These are phyloP conservation scores for Aleiodes testaceus DNA, from an alignment of 2,888 invertebrate genomes.

Conservation along the genomic window DNA sequence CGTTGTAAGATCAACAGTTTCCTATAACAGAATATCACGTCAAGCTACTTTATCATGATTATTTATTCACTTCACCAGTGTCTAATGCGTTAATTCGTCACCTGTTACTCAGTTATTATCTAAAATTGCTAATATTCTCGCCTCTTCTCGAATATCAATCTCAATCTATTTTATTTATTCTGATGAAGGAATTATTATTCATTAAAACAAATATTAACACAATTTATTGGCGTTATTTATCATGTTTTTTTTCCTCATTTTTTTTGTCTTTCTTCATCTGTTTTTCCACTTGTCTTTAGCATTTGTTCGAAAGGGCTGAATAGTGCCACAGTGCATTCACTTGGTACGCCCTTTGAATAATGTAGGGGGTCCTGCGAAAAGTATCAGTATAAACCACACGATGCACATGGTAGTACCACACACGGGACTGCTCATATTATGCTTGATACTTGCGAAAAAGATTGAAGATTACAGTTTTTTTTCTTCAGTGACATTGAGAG, in stretches of 20 bases:
- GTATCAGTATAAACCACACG: slow-evolving; percentile 62
- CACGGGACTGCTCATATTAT: slow-evolving; percentile 48
- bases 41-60: slow-evolving; percentile 56
- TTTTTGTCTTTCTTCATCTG: background rate
- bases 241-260: background rate
- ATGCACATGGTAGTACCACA: slow-evolving; percentile 36
- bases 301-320: background rate
- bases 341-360: slow-evolving; percentile 59
- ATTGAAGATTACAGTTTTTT: slow-evolving; percentile 60
- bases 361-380: slow-evolving; percentile 59
- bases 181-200: slow-evolving; percentile 19
- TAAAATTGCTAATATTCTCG: slow-evolving; percentile 24
- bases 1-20: slow-evolving; percentile 21
- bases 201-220: background rate
- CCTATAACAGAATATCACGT: slow-evolving; percentile 40
- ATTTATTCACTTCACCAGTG: slow-evolving; percentile 60
- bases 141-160: slow-evolving; percentile 24
- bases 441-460: slow-evolving; percentile 67
- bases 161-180: slow-evolving; percentile 18
- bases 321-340: slow-evolving; percentile 29
- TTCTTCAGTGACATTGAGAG: too few relatives aligned
- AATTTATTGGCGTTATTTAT: background rate
- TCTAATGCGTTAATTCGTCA: slow-evolving; percentile 54
- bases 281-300: too few relatives aligned
- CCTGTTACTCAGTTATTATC: slow-evolving; percentile 30